A percentile compares a stretch with the other conserved stretches of the same genome.
Evolutionary conservation across 2,113 vertebrate genomes (phyloP).

Genomic region (Datnioides undecimradiatus): DNA sequence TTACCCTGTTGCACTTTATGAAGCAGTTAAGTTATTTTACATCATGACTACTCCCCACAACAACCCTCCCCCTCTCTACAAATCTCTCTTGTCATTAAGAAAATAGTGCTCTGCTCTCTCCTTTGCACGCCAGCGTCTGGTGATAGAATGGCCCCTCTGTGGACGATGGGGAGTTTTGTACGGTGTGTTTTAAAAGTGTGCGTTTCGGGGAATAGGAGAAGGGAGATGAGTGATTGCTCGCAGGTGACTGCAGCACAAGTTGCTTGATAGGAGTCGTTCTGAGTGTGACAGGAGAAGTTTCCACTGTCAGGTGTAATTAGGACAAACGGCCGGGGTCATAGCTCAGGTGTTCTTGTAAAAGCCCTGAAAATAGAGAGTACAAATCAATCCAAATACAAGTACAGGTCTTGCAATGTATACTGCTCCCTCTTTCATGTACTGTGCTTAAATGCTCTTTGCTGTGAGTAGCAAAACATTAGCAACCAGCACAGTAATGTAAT

Average conservation of each 20-base stretch:
- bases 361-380: neutral
- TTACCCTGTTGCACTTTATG: conserved; percentile 61
- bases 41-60: conserved; percentile 75
- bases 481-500: neutral
- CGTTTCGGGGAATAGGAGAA: conserved; percentile 50
- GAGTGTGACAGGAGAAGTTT: conserved; percentile 53
- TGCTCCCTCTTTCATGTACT: neutral
- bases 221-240: conserved; percentile 71
- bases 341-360: conserved; percentile 38
- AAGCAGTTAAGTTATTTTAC: conserved; percentile 82
- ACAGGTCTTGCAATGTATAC: neutral
- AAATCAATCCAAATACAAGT: conserved; percentile 8
- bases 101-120: conserved; percentile 70
- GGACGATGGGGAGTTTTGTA: conserved; percentile 22
- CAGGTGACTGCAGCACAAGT: conserved; percentile 67
- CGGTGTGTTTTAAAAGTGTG: conserved; percentile 30
- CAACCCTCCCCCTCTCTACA: conserved; percentile 51
- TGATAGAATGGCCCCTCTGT: conserved; percentile 73
- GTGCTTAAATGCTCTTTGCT: neutral
- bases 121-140: conserved; percentile 69
- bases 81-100: conserved; percentile 78
- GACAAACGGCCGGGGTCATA: conserved; percentile 42
- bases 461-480: neutral
- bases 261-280: conserved; percentile 29
- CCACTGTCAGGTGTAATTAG: conserved; percentile 61